Evolutionary conservation across 1,140 invertebrate genomes (phyloP), one percentile per base, ranked within the genome.

Genomic region (Adelges cooleyi): DNA sequence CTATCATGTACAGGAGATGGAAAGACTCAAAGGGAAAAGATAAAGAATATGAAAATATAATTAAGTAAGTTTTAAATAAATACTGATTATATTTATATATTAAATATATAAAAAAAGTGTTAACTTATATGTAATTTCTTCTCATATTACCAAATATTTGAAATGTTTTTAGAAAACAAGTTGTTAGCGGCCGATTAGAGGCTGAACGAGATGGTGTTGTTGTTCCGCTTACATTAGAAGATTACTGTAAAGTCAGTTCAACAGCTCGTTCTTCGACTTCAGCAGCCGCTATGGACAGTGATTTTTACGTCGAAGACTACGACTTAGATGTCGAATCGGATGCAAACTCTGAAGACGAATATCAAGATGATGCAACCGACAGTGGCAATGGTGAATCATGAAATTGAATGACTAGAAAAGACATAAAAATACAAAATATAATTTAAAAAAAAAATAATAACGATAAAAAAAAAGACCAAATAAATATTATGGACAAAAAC

Each of bases 31-130:
- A 95, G 81, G 95, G 95, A 68, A 89, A 89, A 76, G 95, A 99
- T 78, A 96, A 97, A 78, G 95, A 99, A 79, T 99, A 99, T 80
- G 95, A 97, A 79, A 98, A 95, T 80, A 98, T 98, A 71, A 97
- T 99, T 74, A 92, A 89, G 92, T 95, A 77, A 75, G 69, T 69
- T 25, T 20, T 62, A 46, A n/a, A 44, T 62, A 44, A n/a, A 44
- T 44, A 54, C 6, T 18, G 1, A 3, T 18, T 25, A 25, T 13
- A 40, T 54, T 8, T 65, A 23, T n/a, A 22, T 49, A 29, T 22
- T 8, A 33, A 22, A 48, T 33, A 18, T 0, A 11, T 65, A 18
- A 22, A 44, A 48, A 48, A 3, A n/a, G n/a, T n/a, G n/a, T n/a
- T n/a, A n/a, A n/a, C n/a, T n/a, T n/a, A n/a, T n/a, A n/a, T n/a